Base-by-base conservation (phyloP, 2,888 invertebrate species). In the Dione vanillae region DNA sequence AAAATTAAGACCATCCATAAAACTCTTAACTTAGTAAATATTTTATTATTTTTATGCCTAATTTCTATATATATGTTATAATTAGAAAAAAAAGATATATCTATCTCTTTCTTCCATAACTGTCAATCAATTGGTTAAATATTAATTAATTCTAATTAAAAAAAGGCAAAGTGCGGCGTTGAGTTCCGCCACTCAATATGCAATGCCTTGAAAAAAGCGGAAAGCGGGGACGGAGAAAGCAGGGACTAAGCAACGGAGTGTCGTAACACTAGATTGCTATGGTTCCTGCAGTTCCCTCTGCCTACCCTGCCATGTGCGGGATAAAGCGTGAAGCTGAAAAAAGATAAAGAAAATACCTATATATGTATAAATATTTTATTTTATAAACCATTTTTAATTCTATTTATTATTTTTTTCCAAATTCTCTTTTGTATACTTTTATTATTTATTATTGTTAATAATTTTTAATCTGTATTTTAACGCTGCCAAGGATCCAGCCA, bases 401-500 rank as follows among this genome's bases (percentile, higher is more conserved):
- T 2, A n/a, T 47, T n/a, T 45, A 16, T 47, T 47, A 47, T 47
- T 10, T 47, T 16, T 47, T 10, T 19, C 47, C 16, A 47, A 16
- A 16, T n/a, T 47, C n/a, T 49, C 5, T 16, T 19, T 5, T 47
- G 16, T 47, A 16, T 47, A 47, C 8, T 16, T 27, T 27, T 45
- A 49, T 19, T 10, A 49, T 9, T 19, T 10, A 16, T 9, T 16
- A 59, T 40, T 43, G 14, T 43, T n/a, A 59, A 37, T 11, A 40
- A 40, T 51, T 40, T 64, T 35, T 70, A 37, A 37, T 65, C 16
- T 71, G 14, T 51, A 27, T 54, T 41, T 52, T 43, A 40, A 67
- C 47, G 70, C 72, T 69, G 70, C 69, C 10, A 71, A 91, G 93
- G 92, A 85, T 84, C 92, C 12, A 92, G 91, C 62, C 91, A 91